Percentiles rank a stretch among this genome's conserved stretches.
Conservation (phyloP, 2,888 invertebrate genomes). For the Melanotus villosus region DNA sequence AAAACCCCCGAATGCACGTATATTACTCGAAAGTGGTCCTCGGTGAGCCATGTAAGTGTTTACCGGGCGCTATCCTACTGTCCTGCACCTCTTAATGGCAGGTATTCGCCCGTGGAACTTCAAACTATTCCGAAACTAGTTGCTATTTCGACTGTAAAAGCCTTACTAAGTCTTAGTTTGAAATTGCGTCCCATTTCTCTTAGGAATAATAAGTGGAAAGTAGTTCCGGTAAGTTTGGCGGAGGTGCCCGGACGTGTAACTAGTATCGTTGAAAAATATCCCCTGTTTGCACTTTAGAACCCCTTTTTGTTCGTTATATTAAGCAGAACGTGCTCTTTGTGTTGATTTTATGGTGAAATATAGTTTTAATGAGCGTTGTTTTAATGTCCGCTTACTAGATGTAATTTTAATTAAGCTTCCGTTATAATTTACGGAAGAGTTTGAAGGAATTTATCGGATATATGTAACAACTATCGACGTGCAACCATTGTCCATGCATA, state of each 20-base stretch:
- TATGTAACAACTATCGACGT: too few relatives aligned
- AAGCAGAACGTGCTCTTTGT: too few relatives aligned
- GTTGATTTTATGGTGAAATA: too few relatives aligned
- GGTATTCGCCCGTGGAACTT: background rate
- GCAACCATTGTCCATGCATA: too few relatives aligned
- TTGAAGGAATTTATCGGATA: too few relatives aligned
- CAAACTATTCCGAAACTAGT: constrained; percentile 28
- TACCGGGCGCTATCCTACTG: background rate
- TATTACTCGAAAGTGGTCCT: constrained; percentile 14
- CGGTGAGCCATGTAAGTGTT: constrained; percentile 5
- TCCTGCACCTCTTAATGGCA: constrained; percentile 29
- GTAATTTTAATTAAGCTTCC: too few relatives aligned
- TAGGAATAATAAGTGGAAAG: constrained; percentile 20
- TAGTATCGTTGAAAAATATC: background rate
- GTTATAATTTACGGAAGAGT: too few relatives aligned
- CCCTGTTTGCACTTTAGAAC: background rate
- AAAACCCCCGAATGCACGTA: constrained; percentile 15
- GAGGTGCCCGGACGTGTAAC: background rate
- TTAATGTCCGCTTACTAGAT: too few relatives aligned
- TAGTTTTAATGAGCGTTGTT: too few relatives aligned
- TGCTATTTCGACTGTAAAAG: constrained; percentile 19
- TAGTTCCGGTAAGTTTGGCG: constrained; percentile 12
- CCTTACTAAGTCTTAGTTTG: constrained; percentile 25
- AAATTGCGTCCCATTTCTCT: constrained; percentile 12
- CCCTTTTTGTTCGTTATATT: too few relatives aligned